phyloP scores from a whole-genome alignment of 2,797 vertebrate genomes.

The Dermochelys coriacea region DNA sequence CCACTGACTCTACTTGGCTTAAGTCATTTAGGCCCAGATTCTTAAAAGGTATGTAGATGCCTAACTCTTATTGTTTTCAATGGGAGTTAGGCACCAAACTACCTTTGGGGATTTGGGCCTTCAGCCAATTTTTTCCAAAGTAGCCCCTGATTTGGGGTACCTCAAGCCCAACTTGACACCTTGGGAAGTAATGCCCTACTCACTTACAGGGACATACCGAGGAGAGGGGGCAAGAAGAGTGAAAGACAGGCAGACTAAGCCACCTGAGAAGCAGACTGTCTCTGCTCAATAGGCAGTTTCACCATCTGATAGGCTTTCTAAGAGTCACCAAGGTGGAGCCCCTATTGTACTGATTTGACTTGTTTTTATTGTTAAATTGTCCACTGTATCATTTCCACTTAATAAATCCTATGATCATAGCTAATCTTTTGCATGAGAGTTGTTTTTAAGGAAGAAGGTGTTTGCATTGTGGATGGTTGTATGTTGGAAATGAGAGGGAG shows the following conservation, averaged over 20 bases:
- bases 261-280: not conserved
- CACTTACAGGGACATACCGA: not conserved
- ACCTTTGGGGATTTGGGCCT: not conserved
- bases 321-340: not conserved
- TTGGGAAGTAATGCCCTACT: not conserved
- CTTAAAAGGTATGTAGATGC: not conserved
- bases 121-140: not conserved
- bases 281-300: not conserved
- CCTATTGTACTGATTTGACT: not conserved
- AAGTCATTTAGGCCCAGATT: not conserved
- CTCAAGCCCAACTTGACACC: not conserved
- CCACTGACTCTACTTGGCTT: rapidly evolving
- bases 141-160: not conserved
- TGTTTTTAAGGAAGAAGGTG: not conserved
- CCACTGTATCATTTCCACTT: not conserved
- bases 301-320: not conserved
- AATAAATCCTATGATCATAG: not conserved
- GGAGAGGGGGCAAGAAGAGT: not conserved
- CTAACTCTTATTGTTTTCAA: too few relatives aligned
- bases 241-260: not conserved
- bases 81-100: too few relatives aligned
- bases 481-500: not conserved
- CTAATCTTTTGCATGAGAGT: not conserved
- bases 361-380: not conserved
- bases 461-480: not conserved